Evolutionary conservation across 2,113 vertebrate genomes (phyloP).

Genomic region (Nanorana parkeri): DNA sequence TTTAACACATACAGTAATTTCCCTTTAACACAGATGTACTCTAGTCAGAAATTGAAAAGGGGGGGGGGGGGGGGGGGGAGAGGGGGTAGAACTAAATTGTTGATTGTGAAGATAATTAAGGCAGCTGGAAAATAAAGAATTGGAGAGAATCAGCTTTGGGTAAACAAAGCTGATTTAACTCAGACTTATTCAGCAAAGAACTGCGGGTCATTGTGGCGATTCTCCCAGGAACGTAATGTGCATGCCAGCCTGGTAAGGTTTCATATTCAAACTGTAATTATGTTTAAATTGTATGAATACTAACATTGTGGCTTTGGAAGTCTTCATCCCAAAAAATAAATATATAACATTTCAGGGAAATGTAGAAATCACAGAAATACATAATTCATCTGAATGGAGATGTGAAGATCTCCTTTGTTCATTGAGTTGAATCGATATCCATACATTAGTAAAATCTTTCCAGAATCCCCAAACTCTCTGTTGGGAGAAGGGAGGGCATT

Average conservation of each 20-base stretch:
- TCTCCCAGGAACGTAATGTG: constrained; percentile 31
- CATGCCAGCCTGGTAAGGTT: constrained; percentile 34
- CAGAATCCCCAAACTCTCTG: constrained; percentile 2
- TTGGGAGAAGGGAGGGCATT: background rate
- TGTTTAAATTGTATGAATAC: constrained; percentile 57
- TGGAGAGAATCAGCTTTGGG: constrained; percentile 7
- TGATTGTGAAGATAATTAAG: constrained; percentile 49
- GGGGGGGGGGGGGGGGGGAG: no score
- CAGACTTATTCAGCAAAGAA: constrained; percentile 32
- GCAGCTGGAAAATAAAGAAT: constrained; percentile 39
- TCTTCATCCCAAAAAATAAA: constrained; percentile 49
- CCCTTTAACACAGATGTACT: constrained; percentile 23
- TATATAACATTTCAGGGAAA: constrained; percentile 53
- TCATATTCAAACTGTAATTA: constrained; percentile 54
- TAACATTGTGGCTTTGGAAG: constrained; percentile 36
- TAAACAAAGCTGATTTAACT: constrained; percentile 52
- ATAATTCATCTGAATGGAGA: constrained; percentile 53
- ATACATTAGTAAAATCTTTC: constrained; percentile 35
- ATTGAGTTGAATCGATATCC: constrained; percentile 46
- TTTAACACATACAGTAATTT: no score
- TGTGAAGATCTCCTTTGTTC: constrained; percentile 38
- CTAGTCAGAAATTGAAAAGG: constrained; percentile 11
- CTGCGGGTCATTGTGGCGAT: constrained; percentile 21
- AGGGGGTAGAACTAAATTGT: constrained; percentile 6
- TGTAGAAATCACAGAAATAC: constrained; percentile 51